A percentile compares a stretch with the other conserved stretches of the same genome.
These are phyloP conservation scores for Eupeodes luniger DNA, from an alignment of 2,888 invertebrate species.

Conservation along the genomic window DNA sequence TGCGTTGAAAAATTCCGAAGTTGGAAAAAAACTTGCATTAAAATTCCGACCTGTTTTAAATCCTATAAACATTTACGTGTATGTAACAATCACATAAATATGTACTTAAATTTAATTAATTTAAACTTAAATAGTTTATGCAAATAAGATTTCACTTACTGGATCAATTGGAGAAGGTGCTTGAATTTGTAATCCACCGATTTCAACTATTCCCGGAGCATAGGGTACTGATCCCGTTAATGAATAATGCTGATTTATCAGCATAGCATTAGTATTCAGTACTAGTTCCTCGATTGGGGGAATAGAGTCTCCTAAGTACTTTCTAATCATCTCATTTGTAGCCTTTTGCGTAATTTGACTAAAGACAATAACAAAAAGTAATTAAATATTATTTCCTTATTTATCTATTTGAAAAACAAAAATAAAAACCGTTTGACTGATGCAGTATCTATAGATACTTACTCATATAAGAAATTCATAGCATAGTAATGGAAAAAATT, in stretches of 20 bases:
- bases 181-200: constrained; percentile 85
- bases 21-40: too few species aligned
- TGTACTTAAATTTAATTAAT: too few species aligned
- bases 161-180: constrained; percentile 78
- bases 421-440: not conserved
- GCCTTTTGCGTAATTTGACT: constrained; percentile 80
- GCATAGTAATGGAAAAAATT: constrained; percentile 82
- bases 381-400: constrained; percentile 6
- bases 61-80: too few species aligned
- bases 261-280: constrained; percentile 81
- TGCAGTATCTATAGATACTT: constrained; percentile 20
- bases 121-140: too few species aligned
- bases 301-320: constrained; percentile 83
- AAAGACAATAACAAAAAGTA: constrained; percentile 8
- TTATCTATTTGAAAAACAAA: not conserved
- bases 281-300: constrained; percentile 84
- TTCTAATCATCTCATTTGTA: constrained; percentile 82
- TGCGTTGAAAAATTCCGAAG: too few species aligned
- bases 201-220: constrained; percentile 84
- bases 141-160: constrained; percentile 75
- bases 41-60: too few species aligned
- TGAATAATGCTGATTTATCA: constrained; percentile 85
- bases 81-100: too few species aligned
- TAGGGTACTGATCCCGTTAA: constrained; percentile 84
- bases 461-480: constrained; percentile 79